phyloP scores from a whole-genome alignment of 2,113 vertebrate species.

The Piaya cayana region DNA sequence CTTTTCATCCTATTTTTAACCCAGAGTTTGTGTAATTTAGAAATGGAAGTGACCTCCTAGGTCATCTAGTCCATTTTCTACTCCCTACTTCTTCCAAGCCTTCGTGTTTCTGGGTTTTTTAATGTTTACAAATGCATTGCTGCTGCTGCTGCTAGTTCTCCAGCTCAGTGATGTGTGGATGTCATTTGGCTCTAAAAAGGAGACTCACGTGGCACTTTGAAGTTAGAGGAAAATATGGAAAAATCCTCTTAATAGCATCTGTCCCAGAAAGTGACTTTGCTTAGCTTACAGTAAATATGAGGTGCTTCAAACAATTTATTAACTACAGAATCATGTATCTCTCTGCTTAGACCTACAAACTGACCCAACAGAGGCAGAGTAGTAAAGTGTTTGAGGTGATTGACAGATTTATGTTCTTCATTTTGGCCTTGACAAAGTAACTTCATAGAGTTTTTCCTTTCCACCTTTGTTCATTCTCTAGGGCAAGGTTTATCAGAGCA shows the following conservation, averaged over 20 bases:
- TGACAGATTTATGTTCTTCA: not conserved
- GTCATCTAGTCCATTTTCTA: not conserved
- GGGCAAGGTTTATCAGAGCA: conserved; percentile 19
- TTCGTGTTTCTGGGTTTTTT: not conserved
- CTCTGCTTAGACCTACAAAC: not conserved
- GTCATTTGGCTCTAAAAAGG: not conserved
- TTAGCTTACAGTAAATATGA: not conserved
- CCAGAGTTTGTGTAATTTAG: not conserved
- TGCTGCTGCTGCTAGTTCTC: not conserved
- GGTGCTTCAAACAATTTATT: not conserved
- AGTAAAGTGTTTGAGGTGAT: not conserved
- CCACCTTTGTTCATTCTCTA: not conserved
- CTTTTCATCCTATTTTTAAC: not conserved
- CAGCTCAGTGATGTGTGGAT: not conserved
- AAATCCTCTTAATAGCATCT: conserved; percentile 8
- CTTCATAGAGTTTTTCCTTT: not conserved
- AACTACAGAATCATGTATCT: not conserved
- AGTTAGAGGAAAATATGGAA: not conserved
- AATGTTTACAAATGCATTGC: not conserved
- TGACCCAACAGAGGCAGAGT: not conserved
- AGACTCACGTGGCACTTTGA: not conserved
- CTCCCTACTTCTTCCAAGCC: not conserved
- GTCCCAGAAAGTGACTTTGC: not conserved
- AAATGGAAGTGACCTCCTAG: not conserved
- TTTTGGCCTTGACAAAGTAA: conserved; percentile 14